phyloP scores from a whole-genome alignment of 2,888 invertebrate genomes.

The Sericinus montela region DNA sequence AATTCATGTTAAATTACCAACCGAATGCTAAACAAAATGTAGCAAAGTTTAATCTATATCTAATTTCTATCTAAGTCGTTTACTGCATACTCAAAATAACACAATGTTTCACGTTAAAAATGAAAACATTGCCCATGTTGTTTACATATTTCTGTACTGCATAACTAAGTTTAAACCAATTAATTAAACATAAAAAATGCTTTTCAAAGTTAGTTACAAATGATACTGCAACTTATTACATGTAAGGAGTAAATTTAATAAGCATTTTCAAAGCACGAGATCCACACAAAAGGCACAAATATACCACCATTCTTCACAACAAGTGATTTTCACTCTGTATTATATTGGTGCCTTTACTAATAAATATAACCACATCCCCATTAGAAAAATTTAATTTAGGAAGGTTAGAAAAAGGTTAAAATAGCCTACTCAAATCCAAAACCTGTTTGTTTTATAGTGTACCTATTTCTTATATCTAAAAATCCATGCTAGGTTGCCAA shows the following conservation, averaged over 20 bases:
- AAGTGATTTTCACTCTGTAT: not conserved
- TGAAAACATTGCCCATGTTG: no score
- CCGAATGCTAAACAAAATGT: no score
- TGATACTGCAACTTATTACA: not conserved
- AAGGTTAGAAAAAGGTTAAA: slow-evolving; percentile 13
- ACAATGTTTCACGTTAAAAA: not conserved
- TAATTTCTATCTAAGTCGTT: no score
- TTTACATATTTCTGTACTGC: no score
- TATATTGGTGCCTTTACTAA: not conserved
- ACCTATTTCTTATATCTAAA: not conserved
- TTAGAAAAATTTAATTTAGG: not conserved
- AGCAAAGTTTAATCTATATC: no score
- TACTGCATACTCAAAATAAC: no score
- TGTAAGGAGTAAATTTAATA: not conserved
- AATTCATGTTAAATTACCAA: no score
- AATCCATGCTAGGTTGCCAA: not conserved
- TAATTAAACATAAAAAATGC: not conserved
- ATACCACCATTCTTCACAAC: not conserved
- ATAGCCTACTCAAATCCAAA: not conserved
- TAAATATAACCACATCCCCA: not conserved
- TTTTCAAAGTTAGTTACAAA: not conserved
- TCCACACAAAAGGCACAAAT: not conserved
- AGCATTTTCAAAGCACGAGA: not conserved
- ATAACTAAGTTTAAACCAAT: not conserved
- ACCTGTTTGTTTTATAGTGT: slow-evolving; percentile 8